Percentiles rank a stretch among this genome's conserved stretches.
Evolutionary conservation across 2,113 vertebrate genomes (phyloP).

Genomic region (Paratilapia polleni): DNA sequence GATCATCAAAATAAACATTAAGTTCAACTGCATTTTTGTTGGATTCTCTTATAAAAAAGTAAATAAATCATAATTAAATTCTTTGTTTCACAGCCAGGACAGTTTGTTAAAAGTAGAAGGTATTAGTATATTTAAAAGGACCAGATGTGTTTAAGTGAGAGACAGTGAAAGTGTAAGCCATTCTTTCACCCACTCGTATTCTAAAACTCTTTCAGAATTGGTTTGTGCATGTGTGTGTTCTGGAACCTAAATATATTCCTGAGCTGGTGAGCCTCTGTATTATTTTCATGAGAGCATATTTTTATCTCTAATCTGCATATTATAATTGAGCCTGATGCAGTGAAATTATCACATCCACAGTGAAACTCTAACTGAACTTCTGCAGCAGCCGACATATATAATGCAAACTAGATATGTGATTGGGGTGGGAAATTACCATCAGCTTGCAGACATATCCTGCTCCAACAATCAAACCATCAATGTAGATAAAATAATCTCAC

Average conservation of each 20-base stretch:
- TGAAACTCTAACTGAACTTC: not conserved
- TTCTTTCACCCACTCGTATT: not conserved
- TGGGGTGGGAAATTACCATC: not conserved
- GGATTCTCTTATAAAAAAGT: not conserved
- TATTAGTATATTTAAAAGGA: not conserved
- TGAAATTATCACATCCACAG: not conserved
- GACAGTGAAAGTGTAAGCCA: not conserved
- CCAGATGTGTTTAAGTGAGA: not conserved
- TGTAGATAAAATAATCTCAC: not conserved
- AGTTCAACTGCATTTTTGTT: not conserved
- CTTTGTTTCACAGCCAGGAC: not conserved
- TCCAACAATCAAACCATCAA: not conserved
- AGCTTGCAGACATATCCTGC: not conserved
- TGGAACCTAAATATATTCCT: not conserved
- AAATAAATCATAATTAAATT: not conserved
- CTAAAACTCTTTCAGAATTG: not conserved
- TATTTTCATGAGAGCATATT: conserved; percentile 14
- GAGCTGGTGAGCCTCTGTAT: not conserved
- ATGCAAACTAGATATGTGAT: not conserved
- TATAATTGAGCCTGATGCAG: conserved; percentile 8
- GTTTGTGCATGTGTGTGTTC: not conserved
- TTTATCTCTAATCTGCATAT: conserved; percentile 39
- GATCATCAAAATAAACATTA: not conserved
- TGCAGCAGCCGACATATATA: not conserved
- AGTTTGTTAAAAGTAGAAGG: not conserved